phyloP scores from a whole-genome alignment of 2,797 vertebrate genomes.

The Ptychadena robeensis region DNA sequence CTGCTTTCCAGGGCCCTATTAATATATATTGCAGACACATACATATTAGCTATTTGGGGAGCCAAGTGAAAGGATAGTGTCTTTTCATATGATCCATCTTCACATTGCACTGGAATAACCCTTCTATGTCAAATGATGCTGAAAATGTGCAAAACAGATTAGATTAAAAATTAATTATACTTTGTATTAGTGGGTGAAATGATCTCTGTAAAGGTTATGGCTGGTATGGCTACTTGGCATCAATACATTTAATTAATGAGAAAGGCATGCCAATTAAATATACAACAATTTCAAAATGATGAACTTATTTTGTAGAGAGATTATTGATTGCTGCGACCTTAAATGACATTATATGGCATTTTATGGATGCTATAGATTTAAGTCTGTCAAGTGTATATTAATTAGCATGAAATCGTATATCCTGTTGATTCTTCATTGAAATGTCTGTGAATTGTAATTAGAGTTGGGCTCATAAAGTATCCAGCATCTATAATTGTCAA shows the following conservation, averaged over 20 bases:
- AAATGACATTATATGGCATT: slow-evolving; percentile 33
- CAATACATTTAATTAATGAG: slow-evolving; percentile 35
- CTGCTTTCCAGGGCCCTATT: slow-evolving; percentile 34
- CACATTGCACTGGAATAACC: slow-evolving; percentile 19
- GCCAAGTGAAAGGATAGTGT: slow-evolving; percentile 35
- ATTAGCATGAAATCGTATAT: background rate
- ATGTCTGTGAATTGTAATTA: background rate
- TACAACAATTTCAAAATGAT: slow-evolving; percentile 13
- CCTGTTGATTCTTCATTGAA: background rate
- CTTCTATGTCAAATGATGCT: slow-evolving; percentile 17
- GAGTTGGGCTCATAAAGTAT: background rate
- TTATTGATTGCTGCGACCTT: slow-evolving; percentile 24
- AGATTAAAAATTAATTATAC: slow-evolving; percentile 18
- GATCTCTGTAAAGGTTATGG: slow-evolving; percentile 17
- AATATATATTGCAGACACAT: slow-evolving; percentile 56
- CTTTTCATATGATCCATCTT: slow-evolving; percentile 14
- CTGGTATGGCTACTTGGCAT: slow-evolving; percentile 1
- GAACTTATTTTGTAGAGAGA: slow-evolving; percentile 17
- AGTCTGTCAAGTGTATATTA: slow-evolving; percentile 2
- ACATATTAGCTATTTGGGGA: slow-evolving; percentile 36
- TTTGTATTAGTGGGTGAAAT: slow-evolving; percentile 14
- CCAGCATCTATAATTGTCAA: slow-evolving; percentile 2
- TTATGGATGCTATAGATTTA: slow-evolving; percentile 27
- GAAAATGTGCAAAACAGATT: slow-evolving; percentile 17
- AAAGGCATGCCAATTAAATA: slow-evolving; percentile 24